Evolutionary conservation across 2,113 vertebrate genomes (phyloP).

Genomic region (Gymnocephalus cernua): DNA sequence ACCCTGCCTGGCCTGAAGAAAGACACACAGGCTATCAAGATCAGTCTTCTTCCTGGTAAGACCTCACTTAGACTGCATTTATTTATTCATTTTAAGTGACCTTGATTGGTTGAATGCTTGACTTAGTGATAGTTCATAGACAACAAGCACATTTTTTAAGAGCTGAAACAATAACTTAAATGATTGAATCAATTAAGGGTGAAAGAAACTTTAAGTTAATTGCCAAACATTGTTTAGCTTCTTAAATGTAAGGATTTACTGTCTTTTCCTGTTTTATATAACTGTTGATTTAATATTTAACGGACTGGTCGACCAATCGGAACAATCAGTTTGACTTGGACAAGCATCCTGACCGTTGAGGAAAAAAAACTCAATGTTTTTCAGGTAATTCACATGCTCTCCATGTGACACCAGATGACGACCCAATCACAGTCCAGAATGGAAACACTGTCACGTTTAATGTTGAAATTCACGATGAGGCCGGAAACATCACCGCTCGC

Average conservation of each 20-base stretch:
- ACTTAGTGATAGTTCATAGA: background rate
- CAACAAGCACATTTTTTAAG: background rate
- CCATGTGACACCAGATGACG: constrained; percentile 86
- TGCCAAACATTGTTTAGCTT: too few species aligned
- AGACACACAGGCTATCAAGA: constrained; percentile 84
- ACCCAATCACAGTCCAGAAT: constrained; percentile 88
- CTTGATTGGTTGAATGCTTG: background rate
- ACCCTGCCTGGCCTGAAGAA: constrained; percentile 88
- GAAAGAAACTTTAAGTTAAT: too few species aligned
- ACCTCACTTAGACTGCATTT: constrained; percentile 48
- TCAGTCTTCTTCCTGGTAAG: constrained; percentile 90
- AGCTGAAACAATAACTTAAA: background rate
- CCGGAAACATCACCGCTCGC: constrained; percentile 88
- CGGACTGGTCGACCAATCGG: too few species aligned
- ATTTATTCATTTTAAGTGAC: background rate
- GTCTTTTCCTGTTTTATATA: too few species aligned
- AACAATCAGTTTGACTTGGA: too few species aligned
- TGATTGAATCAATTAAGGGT: background rate
- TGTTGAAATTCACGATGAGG: constrained; percentile 90
- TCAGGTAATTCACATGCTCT: constrained; percentile 87
- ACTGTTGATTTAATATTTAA: too few species aligned
- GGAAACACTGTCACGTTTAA: constrained; percentile 86
- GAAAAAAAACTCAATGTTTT: constrained; percentile 6
- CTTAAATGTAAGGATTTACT: too few species aligned
- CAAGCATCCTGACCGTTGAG: background rate